Base-by-base conservation (phyloP, 2,113 vertebrate genomes). In the Leiothrix lutea region DNA sequence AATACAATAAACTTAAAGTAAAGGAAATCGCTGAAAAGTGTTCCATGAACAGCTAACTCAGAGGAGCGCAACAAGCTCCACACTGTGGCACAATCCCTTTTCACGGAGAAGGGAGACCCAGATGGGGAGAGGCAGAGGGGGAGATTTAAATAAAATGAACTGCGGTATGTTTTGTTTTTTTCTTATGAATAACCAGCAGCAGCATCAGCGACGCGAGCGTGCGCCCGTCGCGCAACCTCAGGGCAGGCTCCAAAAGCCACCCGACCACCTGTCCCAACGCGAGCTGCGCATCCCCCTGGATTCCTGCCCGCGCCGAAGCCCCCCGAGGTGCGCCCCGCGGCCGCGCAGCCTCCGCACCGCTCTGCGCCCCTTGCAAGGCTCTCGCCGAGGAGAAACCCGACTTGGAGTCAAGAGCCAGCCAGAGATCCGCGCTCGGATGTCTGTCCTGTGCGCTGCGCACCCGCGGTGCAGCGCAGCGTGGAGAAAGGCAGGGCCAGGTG, bases 261-360 rank as follows among this genome's bases (percentile, higher is more conserved):
- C 58, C 21, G 65, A 45, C 19, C 56, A 4, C 36, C n/a, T 1
- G 31, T 13, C 42, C 45, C 65, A 45, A 14, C 8, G 25, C 18
- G 1, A 56, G 51, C 28, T 1, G 35, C 5, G 13, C 35, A 25
- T 25, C 48, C 21, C 26, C 4, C 50, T 1, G 35, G 2, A 29
- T 25, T 4, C 9, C 48, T 19, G 45, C 16, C 26, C 9, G 11
- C 25, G 8, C 56, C 42, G 7, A 23, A 38, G 14, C 17, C 36
- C 38, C 26, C 26, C 20, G 48, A n/a, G 20, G 35, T 7, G 67
- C 58, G 48, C n/a, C 36, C 72, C 29, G 48, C 11, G 44, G n/a
- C 60, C 64, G 79, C 40, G 51, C 78, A 92, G 45, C 29, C 58
- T 21, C 88, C 18, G 74, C 83, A 31, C 67, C n/a, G 36, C 47